Base-by-base conservation (phyloP, 2,888 invertebrate species). In the Morpho achilles region DNA sequence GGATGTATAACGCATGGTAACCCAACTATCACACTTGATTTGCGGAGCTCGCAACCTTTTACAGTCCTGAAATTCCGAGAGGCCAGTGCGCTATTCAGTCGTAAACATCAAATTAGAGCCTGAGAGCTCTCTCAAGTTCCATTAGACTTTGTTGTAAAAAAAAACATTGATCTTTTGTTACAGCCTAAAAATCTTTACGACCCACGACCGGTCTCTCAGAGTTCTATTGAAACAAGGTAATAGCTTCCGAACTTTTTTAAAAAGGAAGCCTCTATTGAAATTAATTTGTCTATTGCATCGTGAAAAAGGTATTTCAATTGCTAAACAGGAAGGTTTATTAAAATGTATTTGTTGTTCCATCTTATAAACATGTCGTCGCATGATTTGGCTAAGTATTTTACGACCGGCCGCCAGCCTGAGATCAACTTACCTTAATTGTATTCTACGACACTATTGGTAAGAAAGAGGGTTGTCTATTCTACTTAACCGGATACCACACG, bases 91-190 rank as follows among this genome's bases (percentile, higher is more conserved):
- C 60, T 50, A 65, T 63, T 63, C 67, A 62, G 55, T 64, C 62
- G 67, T 65, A 67, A 67, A 65, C 65, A 67, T 59, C 65, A 65
- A 67, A 67, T 65, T 65, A 65, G 61, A 62, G 58, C 61, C 56
- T 51, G 62, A 65, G 63, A 65, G 58, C 61, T 60, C 61, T 62
- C 58, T 59, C 56, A 50, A 65, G 53, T 62, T 65, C 62, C 63
- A 67, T 68, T 68, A 67, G 63, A 58, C 60, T 59, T 53, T 64
- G 63, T 60, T 67, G 61, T 59, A 62, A 63, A 66, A 16, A 16
- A 64, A 62, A 64, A 58, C 56, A 59, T 60, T 60, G 54, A 64
- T 62, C 64, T 64, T 60, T 62, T 62, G 58, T 64, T 54, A 57
- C 58, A 60, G 51, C 44, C 60, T 61, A 22, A 64, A 62, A 64